Conservation (phyloP, 2,797 vertebrate genomes). For the Acomys russatus region DNA sequence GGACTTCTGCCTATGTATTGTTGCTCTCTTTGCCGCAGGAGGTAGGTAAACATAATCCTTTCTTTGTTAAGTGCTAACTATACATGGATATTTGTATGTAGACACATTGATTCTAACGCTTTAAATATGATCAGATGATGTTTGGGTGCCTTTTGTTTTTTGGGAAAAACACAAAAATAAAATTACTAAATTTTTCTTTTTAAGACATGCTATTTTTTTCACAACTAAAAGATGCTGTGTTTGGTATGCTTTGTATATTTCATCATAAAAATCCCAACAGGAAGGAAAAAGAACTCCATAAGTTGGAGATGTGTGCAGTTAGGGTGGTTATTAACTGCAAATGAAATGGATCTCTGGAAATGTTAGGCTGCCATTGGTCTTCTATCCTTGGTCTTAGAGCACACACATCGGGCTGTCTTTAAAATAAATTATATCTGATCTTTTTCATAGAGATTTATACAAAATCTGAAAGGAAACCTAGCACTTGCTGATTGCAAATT, state of each 20-base stretch:
- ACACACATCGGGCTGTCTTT: background rate
- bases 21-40: conserved; percentile 71
- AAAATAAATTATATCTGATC: conserved; percentile 11
- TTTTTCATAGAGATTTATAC: conserved; percentile 18
- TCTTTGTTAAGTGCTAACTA: conserved; percentile 52
- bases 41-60: conserved; percentile 81
- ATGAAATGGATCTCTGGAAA: conserved; percentile 10
- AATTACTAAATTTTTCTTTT: conserved; percentile 17
- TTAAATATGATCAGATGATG: background rate
- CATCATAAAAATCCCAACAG: conserved; percentile 21
- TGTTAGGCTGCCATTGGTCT: background rate
- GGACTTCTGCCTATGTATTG: conserved; percentile 81
- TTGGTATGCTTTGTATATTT: conserved; percentile 8
- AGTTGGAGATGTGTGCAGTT: background rate
- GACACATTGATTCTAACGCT: conserved; percentile 46
- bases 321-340: conserved; percentile 14
- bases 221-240: background rate
- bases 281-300: background rate
- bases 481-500: conserved; percentile 9
- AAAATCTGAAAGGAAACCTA: conserved; percentile 19
- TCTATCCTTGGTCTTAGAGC: background rate
- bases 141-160: conserved; percentile 36
- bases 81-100: conserved; percentile 49
- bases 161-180: conserved; percentile 39
- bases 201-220: background rate